Percentiles rank a stretch among this genome's conserved stretches.
Conservation (phyloP, 2,888 invertebrate genomes). For the Crocallis elinguaria region DNA sequence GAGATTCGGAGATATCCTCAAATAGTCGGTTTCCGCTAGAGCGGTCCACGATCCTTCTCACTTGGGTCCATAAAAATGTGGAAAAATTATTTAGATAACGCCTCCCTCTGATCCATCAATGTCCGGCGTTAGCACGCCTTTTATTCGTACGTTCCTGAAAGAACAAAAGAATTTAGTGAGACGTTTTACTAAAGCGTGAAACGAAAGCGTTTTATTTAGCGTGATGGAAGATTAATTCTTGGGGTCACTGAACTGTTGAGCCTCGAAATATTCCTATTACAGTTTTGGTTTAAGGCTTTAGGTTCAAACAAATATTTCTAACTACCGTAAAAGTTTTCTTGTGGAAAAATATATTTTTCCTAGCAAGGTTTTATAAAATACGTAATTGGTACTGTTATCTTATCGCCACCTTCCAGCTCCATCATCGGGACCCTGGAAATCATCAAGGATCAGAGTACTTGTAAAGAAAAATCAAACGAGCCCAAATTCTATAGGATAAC, state of each 20-base stretch:
- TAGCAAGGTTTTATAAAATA: no score
- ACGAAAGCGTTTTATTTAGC: conserved; percentile 16
- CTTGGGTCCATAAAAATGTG: conserved; percentile 68
- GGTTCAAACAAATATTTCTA: no score
- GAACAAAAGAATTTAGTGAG: conserved; percentile 23
- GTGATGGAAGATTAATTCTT: not conserved
- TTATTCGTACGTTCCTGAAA: conserved; percentile 25
- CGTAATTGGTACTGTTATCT: no score
- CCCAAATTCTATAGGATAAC: no score
- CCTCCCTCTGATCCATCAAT: conserved; percentile 68
- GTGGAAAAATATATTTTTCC: no score
- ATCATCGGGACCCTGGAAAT: no score
- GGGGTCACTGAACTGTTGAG: conserved; percentile 2
- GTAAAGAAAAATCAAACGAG: no score
- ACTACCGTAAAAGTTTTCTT: no score
- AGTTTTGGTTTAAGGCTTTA: no score
- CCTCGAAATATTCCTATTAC: no score
- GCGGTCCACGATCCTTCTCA: conserved; percentile 59
- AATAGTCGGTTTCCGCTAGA: conserved; percentile 75
- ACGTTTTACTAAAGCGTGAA: conserved; percentile 9
- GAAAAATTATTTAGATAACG: conserved; percentile 73
- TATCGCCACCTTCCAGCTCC: no score
- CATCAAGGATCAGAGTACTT: no score
- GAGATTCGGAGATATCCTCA: conserved; percentile 78
- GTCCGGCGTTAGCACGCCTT: conserved; percentile 53